A percentile compares a stretch with the other conserved stretches of the same genome.
Conservation (phyloP, 1,140 invertebrate genomes). For the Andrena cerasifolii region DNA sequence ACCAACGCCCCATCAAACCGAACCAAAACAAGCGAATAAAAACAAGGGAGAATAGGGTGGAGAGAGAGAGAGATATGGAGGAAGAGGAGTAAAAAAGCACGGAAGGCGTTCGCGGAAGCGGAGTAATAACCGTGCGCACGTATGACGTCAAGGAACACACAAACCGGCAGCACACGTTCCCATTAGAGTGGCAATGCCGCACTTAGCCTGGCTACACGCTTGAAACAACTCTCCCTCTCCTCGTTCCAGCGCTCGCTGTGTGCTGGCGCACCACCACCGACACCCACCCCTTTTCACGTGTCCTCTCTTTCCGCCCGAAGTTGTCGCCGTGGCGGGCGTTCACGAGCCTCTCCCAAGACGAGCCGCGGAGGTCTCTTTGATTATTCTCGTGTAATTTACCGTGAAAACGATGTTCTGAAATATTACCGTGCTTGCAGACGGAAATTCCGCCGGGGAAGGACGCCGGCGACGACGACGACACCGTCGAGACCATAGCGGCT, state of each 20-base stretch:
- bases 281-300: neutral
- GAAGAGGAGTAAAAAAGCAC: neutral
- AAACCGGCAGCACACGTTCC: conserved; percentile 31
- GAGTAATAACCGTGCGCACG: conserved; percentile 42
- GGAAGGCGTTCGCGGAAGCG: neutral
- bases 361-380: conserved; percentile 39
- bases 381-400: conserved; percentile 54
- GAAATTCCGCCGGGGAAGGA: conserved; percentile 22
- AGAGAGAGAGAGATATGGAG: neutral
- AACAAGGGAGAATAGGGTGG: neutral
- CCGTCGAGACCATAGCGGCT: conserved; percentile 11
- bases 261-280: neutral
- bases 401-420: conserved; percentile 55
- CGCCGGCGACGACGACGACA: conserved; percentile 31
- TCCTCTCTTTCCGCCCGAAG: conserved; percentile 18
- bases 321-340: conserved; percentile 14
- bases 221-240: conserved; percentile 27
- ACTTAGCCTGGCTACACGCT: conserved; percentile 33
- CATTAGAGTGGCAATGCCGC: conserved; percentile 52
- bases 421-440: conserved; percentile 44
- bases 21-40: no score
- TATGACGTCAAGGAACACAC: conserved; percentile 43
- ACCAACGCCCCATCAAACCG: no score
- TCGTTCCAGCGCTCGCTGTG: neutral
- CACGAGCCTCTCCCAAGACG: conserved; percentile 41